Conservation (phyloP, 2,113 vertebrate species). For the Tetrao urogallus region DNA sequence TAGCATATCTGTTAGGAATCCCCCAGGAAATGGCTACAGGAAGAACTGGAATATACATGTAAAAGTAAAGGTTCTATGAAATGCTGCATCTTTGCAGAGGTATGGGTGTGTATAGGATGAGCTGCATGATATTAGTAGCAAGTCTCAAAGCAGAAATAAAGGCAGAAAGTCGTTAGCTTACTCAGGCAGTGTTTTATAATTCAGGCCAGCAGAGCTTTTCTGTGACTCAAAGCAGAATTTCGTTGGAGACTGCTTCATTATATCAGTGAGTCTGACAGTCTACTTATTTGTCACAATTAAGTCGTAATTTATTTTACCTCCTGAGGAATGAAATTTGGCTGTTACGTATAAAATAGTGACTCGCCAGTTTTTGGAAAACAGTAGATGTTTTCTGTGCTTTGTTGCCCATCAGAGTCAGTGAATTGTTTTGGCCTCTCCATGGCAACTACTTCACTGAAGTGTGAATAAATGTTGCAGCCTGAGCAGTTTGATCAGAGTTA, state of each 20-base stretch:
- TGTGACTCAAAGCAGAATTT: conserved; percentile 12
- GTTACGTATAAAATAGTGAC: conserved; percentile 46
- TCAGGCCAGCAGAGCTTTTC: background rate
- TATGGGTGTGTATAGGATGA: background rate
- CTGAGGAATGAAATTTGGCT: conserved; percentile 26
- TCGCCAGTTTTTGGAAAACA: conserved; percentile 67
- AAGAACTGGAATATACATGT: background rate
- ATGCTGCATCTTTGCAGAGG: background rate
- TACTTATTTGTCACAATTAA: conserved; percentile 55
- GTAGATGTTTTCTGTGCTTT: conserved; percentile 38
- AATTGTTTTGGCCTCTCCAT: conserved; percentile 49
- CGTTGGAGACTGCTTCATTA: background rate
- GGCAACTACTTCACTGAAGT: background rate
- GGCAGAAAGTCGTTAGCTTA: background rate
- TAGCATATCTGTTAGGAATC: background rate
- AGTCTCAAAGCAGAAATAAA: background rate
- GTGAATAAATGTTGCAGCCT: conserved; percentile 29
- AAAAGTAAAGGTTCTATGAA: background rate
- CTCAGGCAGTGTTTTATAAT: background rate
- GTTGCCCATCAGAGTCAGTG: conserved; percentile 15
- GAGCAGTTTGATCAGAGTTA: background rate
- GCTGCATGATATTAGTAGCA: background rate
- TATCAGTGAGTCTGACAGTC: background rate
- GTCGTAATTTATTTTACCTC: conserved; percentile 47
- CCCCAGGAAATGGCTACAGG: background rate